Evolutionary conservation across 1,140 invertebrate genomes (phyloP).

Genomic region (Papilio aristodemus): DNA sequence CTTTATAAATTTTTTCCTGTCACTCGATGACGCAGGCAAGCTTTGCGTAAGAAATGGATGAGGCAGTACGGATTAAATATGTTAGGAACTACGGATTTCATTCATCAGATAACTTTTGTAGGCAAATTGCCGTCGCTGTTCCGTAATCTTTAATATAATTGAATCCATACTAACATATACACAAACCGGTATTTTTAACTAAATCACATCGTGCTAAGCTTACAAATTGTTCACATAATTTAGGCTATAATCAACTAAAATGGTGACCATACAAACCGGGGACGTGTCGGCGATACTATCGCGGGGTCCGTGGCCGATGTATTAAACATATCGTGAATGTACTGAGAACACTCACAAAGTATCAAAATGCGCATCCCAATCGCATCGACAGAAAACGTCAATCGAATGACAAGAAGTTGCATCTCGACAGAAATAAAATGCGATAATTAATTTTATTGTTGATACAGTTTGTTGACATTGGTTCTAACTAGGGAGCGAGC

Average conservation of each 20-base stretch:
- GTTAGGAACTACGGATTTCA: too few species aligned
- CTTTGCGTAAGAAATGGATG: too few species aligned
- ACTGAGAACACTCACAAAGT: constrained; percentile 21
- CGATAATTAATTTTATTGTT: constrained; percentile 41
- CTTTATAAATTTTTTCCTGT: too few species aligned
- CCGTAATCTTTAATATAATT: neutral
- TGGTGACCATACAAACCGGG: constrained; percentile 14
- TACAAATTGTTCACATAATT: constrained; percentile 31
- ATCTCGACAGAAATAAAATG: constrained; percentile 37
- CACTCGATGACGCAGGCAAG: too few species aligned
- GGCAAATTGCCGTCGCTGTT: too few species aligned
- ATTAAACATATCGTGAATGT: constrained; percentile 30
- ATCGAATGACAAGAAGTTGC: constrained; percentile 27
- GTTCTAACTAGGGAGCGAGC: constrained; percentile 31
- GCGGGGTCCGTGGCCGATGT: neutral
- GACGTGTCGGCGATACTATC: constrained; percentile 31
- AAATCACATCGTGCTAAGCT: constrained; percentile 24
- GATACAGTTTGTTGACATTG: constrained; percentile 39
- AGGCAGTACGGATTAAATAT: too few species aligned
- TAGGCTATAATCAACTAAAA: constrained; percentile 28
- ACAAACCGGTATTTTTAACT: constrained; percentile 1
- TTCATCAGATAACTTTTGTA: too few species aligned
- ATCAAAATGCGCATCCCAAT: constrained; percentile 33
- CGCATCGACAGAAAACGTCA: constrained; percentile 27
- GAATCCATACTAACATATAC: neutral